Base-by-base conservation (phyloP, 1,140 invertebrate genomes). In the Mercenaria mercenaria region DNA sequence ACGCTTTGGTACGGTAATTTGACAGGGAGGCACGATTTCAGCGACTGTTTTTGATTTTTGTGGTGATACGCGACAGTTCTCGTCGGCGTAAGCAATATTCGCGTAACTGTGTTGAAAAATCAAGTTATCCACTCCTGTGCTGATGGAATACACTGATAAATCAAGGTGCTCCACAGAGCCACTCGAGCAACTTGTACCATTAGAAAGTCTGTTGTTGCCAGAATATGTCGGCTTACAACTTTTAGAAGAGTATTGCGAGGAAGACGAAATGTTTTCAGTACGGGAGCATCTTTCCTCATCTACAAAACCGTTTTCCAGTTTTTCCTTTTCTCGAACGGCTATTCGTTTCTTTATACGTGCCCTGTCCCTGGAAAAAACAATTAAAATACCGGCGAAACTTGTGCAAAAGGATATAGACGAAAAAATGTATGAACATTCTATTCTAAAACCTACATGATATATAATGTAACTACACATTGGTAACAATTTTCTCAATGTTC, bases 41-140 rank as follows among this genome's bases (percentile, higher is more conserved):
- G 39, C n/a, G 13, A 41, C 43, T 20, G 29, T 18, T 47, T 43
- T 47, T 50, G 79, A 59, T 50, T 59, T 77, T 6, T 18, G 20
- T 47, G 74, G 2, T n/a, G 13, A 10, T 77, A 39, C 1, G 4
- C 34, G 34, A 29, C 26, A 37, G 43, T 26, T 18, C 29, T 64
- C 52, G 32, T 84, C 59, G 32, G 43, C 29, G n/a, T 20, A n/a
- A 56, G 47, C 61, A 41, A 87, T 39, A 20, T 87, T 26, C 23
- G 50, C 20, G 72, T 23, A 26, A 13, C 67, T 87, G 59, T 87
- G 50, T 59, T 50, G 15, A 76, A 59, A 76, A 6, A 43, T 87
- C 6, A n/a, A 32, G 41, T 84, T 84, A 43, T 84, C 59, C 0
- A 69, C 59, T n/a, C 82, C 82, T 20, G 32, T 72, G 3, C 59